Evolutionary conservation across 2,113 vertebrate genomes (phyloP).

Genomic region (Acrocephalus arundinaceus): DNA sequence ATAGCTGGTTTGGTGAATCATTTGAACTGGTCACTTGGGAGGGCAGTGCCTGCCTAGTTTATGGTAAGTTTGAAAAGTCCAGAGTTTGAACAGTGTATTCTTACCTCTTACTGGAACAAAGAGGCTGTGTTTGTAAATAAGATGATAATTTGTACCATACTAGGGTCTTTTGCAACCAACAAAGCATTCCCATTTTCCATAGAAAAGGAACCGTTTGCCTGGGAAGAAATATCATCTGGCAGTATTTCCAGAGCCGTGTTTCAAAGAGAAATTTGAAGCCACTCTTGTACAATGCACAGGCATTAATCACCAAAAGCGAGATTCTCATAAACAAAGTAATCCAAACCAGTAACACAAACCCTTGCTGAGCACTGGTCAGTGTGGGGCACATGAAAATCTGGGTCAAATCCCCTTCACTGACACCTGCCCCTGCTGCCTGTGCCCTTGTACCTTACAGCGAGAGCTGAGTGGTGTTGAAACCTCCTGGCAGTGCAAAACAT

Average conservation of each 20-base stretch:
- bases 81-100: not conserved
- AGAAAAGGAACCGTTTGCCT: not conserved
- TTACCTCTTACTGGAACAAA: slow-evolving; percentile 21
- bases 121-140: slow-evolving; percentile 45
- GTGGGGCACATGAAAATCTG: not conserved
- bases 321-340: slow-evolving; percentile 8
- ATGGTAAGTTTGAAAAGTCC: not conserved
- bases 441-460: not conserved
- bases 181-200: slow-evolving; percentile 43
- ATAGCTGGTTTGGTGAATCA: slow-evolving; percentile 46
- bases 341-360: not conserved
- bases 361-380: not conserved
- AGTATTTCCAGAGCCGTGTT: not conserved
- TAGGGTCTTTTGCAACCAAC: slow-evolving; percentile 61
- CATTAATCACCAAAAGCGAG: slow-evolving; percentile 4
- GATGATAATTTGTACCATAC: not conserved
- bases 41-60: not conserved
- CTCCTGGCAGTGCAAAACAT: not conserved
- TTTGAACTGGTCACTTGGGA: slow-evolving; percentile 54
- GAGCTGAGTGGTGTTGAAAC: not conserved
- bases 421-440: not conserved
- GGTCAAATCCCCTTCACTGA: not conserved
- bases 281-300: not conserved
- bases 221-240: slow-evolving; percentile 17
- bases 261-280: slow-evolving; percentile 5